Percentiles rank a stretch among this genome's conserved stretches.
Evolutionary conservation across 2,888 invertebrate species (phyloP).

Genomic region (Ferdinandea cuprea): DNA sequence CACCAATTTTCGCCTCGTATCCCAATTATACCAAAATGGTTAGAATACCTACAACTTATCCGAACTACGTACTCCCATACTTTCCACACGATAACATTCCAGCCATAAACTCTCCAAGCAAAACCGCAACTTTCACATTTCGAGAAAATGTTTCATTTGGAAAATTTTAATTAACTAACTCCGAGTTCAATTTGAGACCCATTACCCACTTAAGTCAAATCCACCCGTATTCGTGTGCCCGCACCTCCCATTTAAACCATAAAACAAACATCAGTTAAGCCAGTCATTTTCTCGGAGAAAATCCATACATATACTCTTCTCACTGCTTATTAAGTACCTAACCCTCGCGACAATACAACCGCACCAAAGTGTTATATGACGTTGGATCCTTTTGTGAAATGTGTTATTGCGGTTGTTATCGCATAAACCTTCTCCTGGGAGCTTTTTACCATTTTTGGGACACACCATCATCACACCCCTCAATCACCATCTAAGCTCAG

Average conservation of each 20-base stretch:
- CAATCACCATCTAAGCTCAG: not conserved
- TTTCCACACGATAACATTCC: no score
- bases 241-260: constrained; percentile 14
- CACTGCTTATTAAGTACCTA: constrained; percentile 10
- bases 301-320: constrained; percentile 19
- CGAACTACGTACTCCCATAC: no score
- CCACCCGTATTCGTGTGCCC: not conserved
- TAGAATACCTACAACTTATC: no score
- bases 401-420: constrained; percentile 62
- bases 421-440: constrained; percentile 56
- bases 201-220: constrained; percentile 24
- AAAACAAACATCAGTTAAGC: constrained; percentile 52
- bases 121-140: constrained; percentile 26
- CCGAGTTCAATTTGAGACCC: constrained; percentile 41
- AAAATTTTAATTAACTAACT: constrained; percentile 60
- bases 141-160: constrained; percentile 40
- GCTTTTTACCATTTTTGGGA: constrained; percentile 54
- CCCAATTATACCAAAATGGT: no score
- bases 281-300: constrained; percentile 29
- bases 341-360: constrained; percentile 28
- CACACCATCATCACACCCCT: constrained; percentile 41
- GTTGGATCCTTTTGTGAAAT: constrained; percentile 58
- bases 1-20: no score
- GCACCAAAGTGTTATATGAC: constrained; percentile 56
- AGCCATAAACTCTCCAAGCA: not conserved